These are phyloP conservation scores for Eupeodes luniger DNA, from an alignment of 2,888 invertebrate genomes.

Conservation along the genomic window DNA sequence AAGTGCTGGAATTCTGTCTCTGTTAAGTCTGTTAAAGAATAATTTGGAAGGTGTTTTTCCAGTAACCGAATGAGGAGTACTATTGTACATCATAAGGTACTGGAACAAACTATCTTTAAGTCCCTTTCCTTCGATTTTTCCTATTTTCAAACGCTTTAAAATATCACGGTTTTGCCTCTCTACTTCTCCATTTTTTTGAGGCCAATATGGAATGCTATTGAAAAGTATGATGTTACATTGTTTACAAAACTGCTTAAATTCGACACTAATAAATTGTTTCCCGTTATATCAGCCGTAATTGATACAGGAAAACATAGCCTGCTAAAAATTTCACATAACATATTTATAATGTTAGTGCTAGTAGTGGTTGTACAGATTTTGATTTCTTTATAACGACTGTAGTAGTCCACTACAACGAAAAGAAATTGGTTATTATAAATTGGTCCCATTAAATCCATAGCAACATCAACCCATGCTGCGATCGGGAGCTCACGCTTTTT, in stretches of 20 bases:
- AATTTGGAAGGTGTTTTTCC: slow-evolving; percentile 77
- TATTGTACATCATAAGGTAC: slow-evolving; percentile 48
- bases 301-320: slow-evolving; percentile 76
- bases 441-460: neutral
- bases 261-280: slow-evolving; percentile 77
- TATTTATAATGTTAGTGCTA: slow-evolving; percentile 30
- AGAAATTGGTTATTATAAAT: slow-evolving; percentile 4
- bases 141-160: slow-evolving; percentile 77
- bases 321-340: slow-evolving; percentile 77
- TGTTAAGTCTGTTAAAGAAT: slow-evolving; percentile 75
- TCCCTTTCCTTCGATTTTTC: slow-evolving; percentile 60
- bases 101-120: slow-evolving; percentile 76
- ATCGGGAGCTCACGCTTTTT: slow-evolving; percentile 33
- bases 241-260: slow-evolving; percentile 73
- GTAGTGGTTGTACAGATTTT: slow-evolving; percentile 25
- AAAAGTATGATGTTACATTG: slow-evolving; percentile 70
- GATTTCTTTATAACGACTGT: slow-evolving; percentile 38
- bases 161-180: slow-evolving; percentile 78
- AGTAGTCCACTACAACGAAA: slow-evolving; percentile 65
- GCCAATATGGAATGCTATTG: slow-evolving; percentile 76
- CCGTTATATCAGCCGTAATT: slow-evolving; percentile 78
- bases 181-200: slow-evolving; percentile 78
- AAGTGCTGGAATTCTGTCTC: slow-evolving; percentile 75
- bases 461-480: slow-evolving; percentile 2
- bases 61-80: slow-evolving; percentile 78